Base-by-base conservation (phyloP, 37 sponge, comb jelly and placozoan genomes). In the Halisarca cf. caerulea region DNA sequence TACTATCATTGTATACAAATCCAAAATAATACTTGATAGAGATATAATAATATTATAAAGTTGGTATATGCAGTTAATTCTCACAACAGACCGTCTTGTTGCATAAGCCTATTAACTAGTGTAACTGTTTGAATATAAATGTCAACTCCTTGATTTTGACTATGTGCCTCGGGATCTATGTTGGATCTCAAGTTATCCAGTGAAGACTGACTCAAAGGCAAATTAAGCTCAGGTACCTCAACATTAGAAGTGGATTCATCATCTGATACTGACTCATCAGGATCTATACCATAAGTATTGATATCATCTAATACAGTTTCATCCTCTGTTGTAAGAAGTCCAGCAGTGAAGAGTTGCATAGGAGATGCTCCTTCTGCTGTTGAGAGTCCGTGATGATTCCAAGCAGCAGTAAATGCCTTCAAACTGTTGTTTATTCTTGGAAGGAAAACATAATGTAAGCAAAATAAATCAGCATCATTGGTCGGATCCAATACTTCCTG, bases 391-490 rank as follows among this genome's bases (percentile, higher is more conserved):
- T 80, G 82, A 51, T 80, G 14, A 68, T 68, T 80, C 82, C 82
- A 80, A 66, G 44, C 54, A n/a, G 39, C 66, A 66, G 7, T 51
- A 80, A 66, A 80, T 11, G 20, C 82, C 17, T 80, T 17, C 58
- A 80, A 51, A 23, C 54, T 66, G 21, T 14, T 21, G 21, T 44
- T 57, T 45, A 66, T 85, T 57, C 80, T 5, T 58, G 61, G 61
- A 11, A 80, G 55, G 25, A 80, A 66, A 59, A 80, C 28, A 59
- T 80, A 80, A 27, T 80, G 86, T 21, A 85, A 79, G 47, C 86
- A 79, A 27, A 79, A 85, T 6, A 85, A 25, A 42, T 84, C 70
- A 37, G 38, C 58, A 24, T 84, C 85, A 45, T 69, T 73, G 17
- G 21, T 15, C 25, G 59, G 61, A 27, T 80, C 61, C 21, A 80